A percentile compares a stretch with the other conserved stretches of the same genome.
Conservation (phyloP, 2,797 vertebrate genomes). For the Potorous gilbertii region DNA sequence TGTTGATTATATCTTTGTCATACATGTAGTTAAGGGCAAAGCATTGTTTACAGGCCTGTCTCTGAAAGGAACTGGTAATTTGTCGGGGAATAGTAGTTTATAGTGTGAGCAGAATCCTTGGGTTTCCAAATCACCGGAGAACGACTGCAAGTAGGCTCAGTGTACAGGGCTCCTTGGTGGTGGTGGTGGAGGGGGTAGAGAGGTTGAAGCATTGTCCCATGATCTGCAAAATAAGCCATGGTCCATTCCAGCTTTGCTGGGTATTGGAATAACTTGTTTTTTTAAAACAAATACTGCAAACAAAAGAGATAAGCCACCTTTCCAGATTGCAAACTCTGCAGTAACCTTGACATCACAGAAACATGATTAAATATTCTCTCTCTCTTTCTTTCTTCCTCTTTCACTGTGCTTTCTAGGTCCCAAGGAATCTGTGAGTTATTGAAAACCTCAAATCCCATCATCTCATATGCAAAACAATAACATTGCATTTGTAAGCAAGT, state of each 20-base stretch:
- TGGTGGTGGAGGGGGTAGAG: neutral
- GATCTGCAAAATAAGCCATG: constrained; percentile 28
- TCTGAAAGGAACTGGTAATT: neutral
- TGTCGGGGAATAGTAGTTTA: neutral
- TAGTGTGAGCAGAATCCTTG: neutral
- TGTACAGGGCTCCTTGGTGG: constrained; percentile 3
- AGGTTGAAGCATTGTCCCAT: neutral
- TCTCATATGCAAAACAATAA: constrained; percentile 42
- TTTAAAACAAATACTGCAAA: neutral
- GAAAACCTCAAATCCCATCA: constrained; percentile 4
- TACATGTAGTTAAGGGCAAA: neutral
- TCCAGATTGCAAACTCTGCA: neutral
- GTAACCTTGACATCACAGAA: neutral
- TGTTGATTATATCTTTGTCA: neutral
- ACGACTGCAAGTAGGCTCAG: constrained; percentile 11
- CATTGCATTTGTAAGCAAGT: neutral
- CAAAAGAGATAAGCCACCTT: constrained; percentile 31
- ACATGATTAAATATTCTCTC: neutral
- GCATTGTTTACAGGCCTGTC: neutral
- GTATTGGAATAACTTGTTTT: neutral
- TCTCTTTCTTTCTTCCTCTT: neutral
- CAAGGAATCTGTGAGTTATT: neutral
- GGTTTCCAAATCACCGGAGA: neutral
- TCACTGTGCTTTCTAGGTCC: neutral
- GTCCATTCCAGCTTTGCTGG: neutral